A percentile compares a stretch with the other conserved stretches of the same genome.
phyloP scores from a whole-genome alignment of 2,888 invertebrate genomes.

The Watsonalla binaria region DNA sequence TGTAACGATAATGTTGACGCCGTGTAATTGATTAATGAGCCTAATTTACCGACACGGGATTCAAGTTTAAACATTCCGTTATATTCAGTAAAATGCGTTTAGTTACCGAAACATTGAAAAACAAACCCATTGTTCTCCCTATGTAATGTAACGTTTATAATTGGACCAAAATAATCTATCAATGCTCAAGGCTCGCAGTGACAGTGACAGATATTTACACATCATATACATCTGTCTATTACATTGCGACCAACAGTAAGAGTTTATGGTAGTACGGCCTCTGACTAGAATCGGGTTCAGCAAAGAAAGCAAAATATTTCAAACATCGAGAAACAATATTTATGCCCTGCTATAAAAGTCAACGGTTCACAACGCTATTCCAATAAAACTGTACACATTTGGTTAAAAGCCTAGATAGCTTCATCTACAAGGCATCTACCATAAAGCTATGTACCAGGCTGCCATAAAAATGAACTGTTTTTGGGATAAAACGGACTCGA shows the following conservation, averaged over 20 bases:
- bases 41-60: slow-evolving; percentile 6
- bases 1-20: slow-evolving; percentile 30
- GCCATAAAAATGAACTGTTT: slow-evolving; percentile 17
- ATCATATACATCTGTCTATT: no score
- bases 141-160: no score
- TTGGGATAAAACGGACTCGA: slow-evolving; percentile 15
- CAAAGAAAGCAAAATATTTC: background rate
- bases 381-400: slow-evolving; percentile 1
- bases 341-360: background rate
- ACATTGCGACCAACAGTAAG: no score
- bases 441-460: slow-evolving; percentile 2
- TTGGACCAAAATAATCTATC: no score
- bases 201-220: no score
- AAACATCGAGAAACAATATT: background rate
- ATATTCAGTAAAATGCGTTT: no score
- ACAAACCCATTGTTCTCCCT: no score
- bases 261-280: background rate
- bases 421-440: slow-evolving; percentile 21
- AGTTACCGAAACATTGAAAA: no score
- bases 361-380: background rate
- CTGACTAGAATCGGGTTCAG: background rate
- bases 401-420: slow-evolving; percentile 13
- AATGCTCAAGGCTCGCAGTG: no score
- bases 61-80: background rate
- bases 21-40: slow-evolving; percentile 34